These are phyloP conservation scores for Oostethus manadensis DNA, from an alignment of 2,113 vertebrate genomes.

Conservation along the genomic window DNA sequence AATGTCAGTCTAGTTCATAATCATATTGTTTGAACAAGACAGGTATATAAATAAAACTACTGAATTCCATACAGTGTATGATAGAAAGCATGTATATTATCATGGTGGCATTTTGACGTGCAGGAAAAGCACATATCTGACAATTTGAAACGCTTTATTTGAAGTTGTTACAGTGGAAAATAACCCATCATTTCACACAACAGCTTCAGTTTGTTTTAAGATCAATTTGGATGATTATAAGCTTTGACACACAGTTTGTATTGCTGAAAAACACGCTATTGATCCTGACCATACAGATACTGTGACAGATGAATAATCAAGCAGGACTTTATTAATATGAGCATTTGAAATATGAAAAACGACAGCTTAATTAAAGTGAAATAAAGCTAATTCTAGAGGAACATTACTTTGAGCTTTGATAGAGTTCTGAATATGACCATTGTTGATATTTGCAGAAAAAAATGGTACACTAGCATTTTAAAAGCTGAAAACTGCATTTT, in stretches of 20 bases:
- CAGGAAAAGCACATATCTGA: background rate
- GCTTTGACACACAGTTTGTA: constrained; percentile 30
- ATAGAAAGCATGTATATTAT: no score
- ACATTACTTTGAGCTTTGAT: constrained; percentile 15
- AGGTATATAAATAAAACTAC: no score
- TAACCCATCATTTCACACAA: constrained; percentile 7
- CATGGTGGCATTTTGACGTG: background rate
- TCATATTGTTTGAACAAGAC: no score
- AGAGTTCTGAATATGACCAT: constrained; percentile 20
- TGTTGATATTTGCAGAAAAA: constrained; percentile 11
- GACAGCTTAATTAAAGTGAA: constrained; percentile 42
- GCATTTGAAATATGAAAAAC: constrained; percentile 32
- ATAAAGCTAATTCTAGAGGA: constrained; percentile 27
- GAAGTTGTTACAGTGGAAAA: constrained; percentile 7
- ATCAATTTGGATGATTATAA: constrained; percentile 27
- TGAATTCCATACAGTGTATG: no score
- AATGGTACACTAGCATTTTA: constrained; percentile 1
- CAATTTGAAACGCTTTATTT: background rate
- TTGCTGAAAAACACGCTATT: constrained; percentile 32
- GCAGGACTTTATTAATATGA: constrained; percentile 25
- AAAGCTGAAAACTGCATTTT: constrained; percentile 2
- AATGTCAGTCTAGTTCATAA: no score
- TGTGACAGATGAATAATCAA: constrained; percentile 33
- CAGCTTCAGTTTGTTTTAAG: constrained; percentile 13
- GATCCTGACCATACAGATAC: constrained; percentile 33